A percentile compares a stretch with the other conserved stretches of the same genome.
Conservation (phyloP, 2,888 invertebrate genomes). For the Sicus ferrugineus region DNA sequence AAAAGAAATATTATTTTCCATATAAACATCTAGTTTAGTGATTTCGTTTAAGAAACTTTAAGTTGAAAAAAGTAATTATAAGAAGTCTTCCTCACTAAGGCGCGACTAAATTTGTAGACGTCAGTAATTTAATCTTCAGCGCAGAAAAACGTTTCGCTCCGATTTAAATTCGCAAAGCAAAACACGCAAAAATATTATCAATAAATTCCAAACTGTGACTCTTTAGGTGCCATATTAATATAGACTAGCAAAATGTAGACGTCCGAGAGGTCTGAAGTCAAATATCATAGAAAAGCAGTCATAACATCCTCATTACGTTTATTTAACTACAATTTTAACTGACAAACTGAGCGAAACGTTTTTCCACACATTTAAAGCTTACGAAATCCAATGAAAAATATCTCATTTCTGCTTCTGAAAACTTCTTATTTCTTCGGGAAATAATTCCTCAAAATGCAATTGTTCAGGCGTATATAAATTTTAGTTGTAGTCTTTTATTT, state of each 20-base stretch:
- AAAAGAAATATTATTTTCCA: conserved; percentile 10
- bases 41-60: conserved; percentile 18
- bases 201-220: conserved; percentile 32
- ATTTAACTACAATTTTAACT: neutral
- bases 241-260: neutral
- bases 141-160: conserved; percentile 2
- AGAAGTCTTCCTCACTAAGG: conserved; percentile 9
- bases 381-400: too few species aligned
- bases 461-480: neutral
- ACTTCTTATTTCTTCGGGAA: neutral
- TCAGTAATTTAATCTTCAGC: neutral
- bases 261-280: neutral
- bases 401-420: neutral
- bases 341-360: conserved; percentile 2
- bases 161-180: neutral
- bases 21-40: neutral
- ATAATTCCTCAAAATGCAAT: neutral
- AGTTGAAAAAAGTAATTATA: neutral
- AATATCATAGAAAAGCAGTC: conserved; percentile 13
- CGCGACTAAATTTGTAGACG: neutral
- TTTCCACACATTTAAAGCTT: too few species aligned
- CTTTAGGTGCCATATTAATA: conserved; percentile 38
- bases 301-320: neutral
- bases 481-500: neutral
- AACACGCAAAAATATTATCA: conserved; percentile 10